Conservation (phyloP, 2,797 vertebrate genomes). For the Ctenochaetus hawaiiensis region DNA sequence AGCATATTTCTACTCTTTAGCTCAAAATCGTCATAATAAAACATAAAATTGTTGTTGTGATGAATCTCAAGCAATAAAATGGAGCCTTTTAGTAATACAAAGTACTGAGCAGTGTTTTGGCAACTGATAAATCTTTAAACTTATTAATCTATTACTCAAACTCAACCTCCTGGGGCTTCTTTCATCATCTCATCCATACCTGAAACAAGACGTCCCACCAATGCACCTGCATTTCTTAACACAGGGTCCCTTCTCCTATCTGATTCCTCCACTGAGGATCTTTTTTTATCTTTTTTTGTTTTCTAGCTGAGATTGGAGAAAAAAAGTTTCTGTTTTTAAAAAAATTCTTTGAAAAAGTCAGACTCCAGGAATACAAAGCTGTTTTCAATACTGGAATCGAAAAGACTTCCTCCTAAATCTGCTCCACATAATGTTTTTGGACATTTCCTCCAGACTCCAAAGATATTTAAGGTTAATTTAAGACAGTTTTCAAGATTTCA, state of each 20-base stretch:
- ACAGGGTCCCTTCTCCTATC: background rate
- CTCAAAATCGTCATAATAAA: background rate
- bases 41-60: background rate
- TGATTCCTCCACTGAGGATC: too few species aligned
- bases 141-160: background rate
- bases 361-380: conserved; percentile 29
- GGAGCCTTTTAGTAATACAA: background rate
- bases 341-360: too few species aligned
- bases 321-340: conserved; percentile 8
- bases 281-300: background rate
- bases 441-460: conserved; percentile 28
- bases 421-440: conserved; percentile 38
- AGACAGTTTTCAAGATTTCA: conserved; percentile 23
- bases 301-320: background rate
- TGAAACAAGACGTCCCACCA: background rate
- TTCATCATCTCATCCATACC: background rate
- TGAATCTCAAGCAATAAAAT: background rate
- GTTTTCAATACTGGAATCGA: conserved; percentile 30
- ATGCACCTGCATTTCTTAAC: background rate
- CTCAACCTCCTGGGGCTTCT: background rate
- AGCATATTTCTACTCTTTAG: background rate
- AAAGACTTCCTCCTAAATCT: conserved; percentile 50
- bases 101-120: background rate
- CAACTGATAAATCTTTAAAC: background rate
- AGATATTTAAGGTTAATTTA: conserved; percentile 26